Base-by-base conservation (phyloP, 2,113 vertebrate genomes). In the Donacobius atricapilla region DNA sequence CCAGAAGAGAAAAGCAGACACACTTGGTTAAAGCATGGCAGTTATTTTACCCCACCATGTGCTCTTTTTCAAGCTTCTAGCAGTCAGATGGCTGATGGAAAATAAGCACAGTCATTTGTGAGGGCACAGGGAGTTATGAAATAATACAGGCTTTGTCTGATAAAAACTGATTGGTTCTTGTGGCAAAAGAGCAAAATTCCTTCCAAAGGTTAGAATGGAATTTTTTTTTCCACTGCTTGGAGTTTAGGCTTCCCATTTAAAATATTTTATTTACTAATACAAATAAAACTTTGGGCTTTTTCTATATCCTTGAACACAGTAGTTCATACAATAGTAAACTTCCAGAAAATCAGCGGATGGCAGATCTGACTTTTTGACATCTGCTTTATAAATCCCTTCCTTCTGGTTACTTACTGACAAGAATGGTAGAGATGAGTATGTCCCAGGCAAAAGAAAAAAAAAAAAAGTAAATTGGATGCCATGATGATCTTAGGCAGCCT, bases 11-110 rank as follows among this genome's bases (percentile, higher is more conserved):
- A 87, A 93, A 89, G 35, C 60, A 94, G 76, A 76, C 69, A 81
- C 44, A 17, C 64, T 53, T 90, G 84, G 56, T 90, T 91, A 87
- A 69, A 90, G n/a, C 30, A 79, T 44, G 89, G 83, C 61, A 78
- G 53, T 69, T 86, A 90, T 71, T 91, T 84, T 81, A 81, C 72
- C 40, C 86, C 60, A 71, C 31, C 60, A 68, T 87, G 87, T 90
- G 87, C n/a, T 94, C 82, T 69, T 90, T 87, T 78, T 82, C 76
- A 95, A 72, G 68, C 33, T 91, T 93, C 84, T 63, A 72, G 54
- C 57, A 83, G 70, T 93, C 69, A 91, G 56, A 93, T 82, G 61
- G 82, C 68, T 92, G 79, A 63, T 4, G 10, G 56, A 95, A 90
- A 93, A 83, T 63, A 63, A 88, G 76, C 21, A 91, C 1, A 13